Percentiles rank a stretch among this genome's conserved stretches.
Conservation (phyloP, 37 sponge, comb jelly and placozoan genomes). For the Eunapius fragilis region DNA sequence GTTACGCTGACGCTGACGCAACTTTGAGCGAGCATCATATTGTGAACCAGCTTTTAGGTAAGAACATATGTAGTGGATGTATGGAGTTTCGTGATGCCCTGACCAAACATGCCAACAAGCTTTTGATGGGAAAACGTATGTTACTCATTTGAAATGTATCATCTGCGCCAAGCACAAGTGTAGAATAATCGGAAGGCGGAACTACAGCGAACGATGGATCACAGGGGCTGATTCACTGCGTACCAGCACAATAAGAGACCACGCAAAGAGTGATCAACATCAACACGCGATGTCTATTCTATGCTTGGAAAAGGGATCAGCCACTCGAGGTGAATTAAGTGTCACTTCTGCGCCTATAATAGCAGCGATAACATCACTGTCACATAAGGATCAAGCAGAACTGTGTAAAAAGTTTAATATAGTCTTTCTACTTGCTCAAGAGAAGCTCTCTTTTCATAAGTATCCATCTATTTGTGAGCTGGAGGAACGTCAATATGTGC, state of each 20-base stretch:
- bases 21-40: no score
- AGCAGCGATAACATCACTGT: not conserved
- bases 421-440: not conserved
- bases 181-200: slow-evolving; percentile 4
- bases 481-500: slow-evolving; percentile 1
- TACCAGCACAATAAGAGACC: slow-evolving; percentile 5
- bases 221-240: slow-evolving; percentile 10
- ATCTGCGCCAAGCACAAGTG: not conserved
- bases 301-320: not conserved
- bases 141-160: slow-evolving; percentile 1
- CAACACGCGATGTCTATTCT: slow-evolving; percentile 6
- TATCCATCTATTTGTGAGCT: slow-evolving; percentile 3
- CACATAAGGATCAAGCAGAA: not conserved
- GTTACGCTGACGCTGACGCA: no score
- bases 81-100: no score
- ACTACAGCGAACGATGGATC: slow-evolving; percentile 20
- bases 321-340: not conserved
- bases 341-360: not conserved
- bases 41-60: no score
- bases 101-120: no score
- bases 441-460: slow-evolving; percentile 8
- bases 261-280: slow-evolving; percentile 13
- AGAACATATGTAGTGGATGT: no score
- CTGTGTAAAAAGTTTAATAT: slow-evolving; percentile 14
- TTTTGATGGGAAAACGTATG: not conserved